phyloP scores from a whole-genome alignment of 2,888 invertebrate species.

The Pachymerium ferrugineum region DNA sequence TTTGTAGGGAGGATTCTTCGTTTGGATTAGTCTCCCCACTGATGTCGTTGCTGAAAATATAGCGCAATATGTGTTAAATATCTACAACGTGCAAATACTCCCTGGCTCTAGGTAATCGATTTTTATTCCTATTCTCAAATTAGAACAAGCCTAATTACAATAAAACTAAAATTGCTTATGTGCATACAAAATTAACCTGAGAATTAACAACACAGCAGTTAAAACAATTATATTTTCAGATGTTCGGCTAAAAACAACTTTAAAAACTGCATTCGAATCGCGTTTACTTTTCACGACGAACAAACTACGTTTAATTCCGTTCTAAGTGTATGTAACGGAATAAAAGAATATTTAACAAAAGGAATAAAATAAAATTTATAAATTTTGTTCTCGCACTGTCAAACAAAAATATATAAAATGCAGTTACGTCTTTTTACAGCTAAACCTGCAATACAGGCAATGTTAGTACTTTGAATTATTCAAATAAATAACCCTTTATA shows the following conservation, averaged over 20 bases:
- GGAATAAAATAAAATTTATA: background rate
- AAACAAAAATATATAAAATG: too few relatives aligned
- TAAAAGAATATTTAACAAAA: background rate
- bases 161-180: too few relatives aligned
- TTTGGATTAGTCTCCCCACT: slow-evolving; percentile 53
- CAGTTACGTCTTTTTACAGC: too few relatives aligned
- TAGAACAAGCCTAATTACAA: background rate
- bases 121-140: background rate
- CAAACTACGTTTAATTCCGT: background rate
- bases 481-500: too few relatives aligned
- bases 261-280: slow-evolving; percentile 6
- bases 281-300: background rate
- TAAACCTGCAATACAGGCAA: too few relatives aligned
- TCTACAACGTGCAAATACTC: background rate
- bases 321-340: background rate
- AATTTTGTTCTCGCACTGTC: background rate
- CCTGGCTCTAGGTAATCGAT: background rate
- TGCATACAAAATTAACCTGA: too few relatives aligned
- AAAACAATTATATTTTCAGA: background rate
- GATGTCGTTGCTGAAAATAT: slow-evolving; percentile 40
- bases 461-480: too few relatives aligned
- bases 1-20: slow-evolving; percentile 56
- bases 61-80: background rate
- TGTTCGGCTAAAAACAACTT: background rate
- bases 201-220: background rate